These are phyloP conservation scores for Acronicta alni DNA, from an alignment of 2,888 invertebrate species.

Conservation along the genomic window DNA sequence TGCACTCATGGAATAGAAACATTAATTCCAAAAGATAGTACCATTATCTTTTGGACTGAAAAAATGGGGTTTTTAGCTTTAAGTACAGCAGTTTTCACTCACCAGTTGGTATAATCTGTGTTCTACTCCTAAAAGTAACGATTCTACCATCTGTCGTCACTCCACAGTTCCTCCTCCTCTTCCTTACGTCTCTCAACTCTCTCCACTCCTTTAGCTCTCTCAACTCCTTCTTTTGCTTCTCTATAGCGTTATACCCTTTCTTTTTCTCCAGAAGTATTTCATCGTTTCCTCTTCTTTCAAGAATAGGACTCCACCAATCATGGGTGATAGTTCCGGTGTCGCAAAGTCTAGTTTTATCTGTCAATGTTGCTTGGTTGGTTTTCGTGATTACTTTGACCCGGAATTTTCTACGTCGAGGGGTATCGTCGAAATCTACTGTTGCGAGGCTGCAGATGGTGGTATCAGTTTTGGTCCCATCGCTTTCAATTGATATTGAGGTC, in stretches of 20 bases:
- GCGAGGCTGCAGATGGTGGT: conserved; percentile 65
- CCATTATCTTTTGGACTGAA: too few relatives aligned
- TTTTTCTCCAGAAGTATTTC: conserved; percentile 29
- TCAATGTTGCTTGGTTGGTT: conserved; percentile 64
- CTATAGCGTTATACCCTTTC: conserved; percentile 30
- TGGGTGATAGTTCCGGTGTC: conserved; percentile 70
- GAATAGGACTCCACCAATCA: conserved; percentile 80
- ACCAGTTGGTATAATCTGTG: conserved; percentile 73
- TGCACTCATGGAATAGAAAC: too few relatives aligned
- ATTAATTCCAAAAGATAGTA: too few relatives aligned
- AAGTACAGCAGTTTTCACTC: conserved; percentile 3
- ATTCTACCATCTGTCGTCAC: conserved; percentile 59
- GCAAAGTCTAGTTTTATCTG: conserved; percentile 56
- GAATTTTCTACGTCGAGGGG: conserved; percentile 16
- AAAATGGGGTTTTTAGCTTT: too few relatives aligned
- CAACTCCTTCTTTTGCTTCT: conserved; percentile 36
- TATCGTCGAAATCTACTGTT: conserved; percentile 54
- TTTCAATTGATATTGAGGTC: conserved; percentile 29
- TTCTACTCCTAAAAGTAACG: conserved; percentile 70
- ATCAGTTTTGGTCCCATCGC: conserved; percentile 56
- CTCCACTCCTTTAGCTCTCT: conserved; percentile 34
- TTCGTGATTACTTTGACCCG: conserved; percentile 59
- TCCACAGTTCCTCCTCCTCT: conserved; percentile 42
- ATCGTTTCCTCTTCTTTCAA: conserved; percentile 62
- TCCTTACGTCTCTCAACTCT: conserved; percentile 27